Evolutionary conservation across 2,888 invertebrate genomes (phyloP), one percentile per base, ranked within the genome.

Genomic region (Carabus problematicus): DNA sequence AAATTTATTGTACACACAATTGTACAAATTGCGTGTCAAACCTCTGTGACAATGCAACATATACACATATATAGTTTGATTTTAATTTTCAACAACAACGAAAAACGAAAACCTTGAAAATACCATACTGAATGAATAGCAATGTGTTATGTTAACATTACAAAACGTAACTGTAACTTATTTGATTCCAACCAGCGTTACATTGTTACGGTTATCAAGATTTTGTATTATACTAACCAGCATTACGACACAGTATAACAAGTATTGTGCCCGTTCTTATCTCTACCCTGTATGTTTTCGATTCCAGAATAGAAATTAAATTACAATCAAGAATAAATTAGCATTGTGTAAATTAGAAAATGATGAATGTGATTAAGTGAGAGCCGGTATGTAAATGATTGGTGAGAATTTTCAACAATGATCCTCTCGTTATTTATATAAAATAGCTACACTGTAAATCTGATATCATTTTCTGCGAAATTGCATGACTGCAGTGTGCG

Each of bases 391-490:
- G 29, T 29, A 29, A 29, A 29, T 29, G 29, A 42, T 45, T 45
- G 11, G 12, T 14, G 2, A 45, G 45, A 3, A 3, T 45, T 45
- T 45, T 29, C 2, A 29, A 29, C 29, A 29, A 29, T 29, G 29
- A 29, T 29, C 3, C 3, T 29, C 29, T 3, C 2, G 29, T 45
- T 45, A 45, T 45, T 4, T 12, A 45, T 45, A 11, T 3, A 45
- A 45, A 1, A 6, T 45, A 45, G 2, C 12, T 3, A 45, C 12
- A 7, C 7, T 45, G 3, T 45, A 3, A 42, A 61, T 63, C 63
- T 63, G 63, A 63, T 63, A 63, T 40, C 29, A 42, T 49, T 67
- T 67, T 67, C 67, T 18, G 40, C 52, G 67, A 67, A 67, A 54
- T 67, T 67, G 67, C 67, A 67, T 67, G 67, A 60, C 67, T 60